Conservation (phyloP, 2,797 vertebrate species). For the Falco concolor region DNA sequence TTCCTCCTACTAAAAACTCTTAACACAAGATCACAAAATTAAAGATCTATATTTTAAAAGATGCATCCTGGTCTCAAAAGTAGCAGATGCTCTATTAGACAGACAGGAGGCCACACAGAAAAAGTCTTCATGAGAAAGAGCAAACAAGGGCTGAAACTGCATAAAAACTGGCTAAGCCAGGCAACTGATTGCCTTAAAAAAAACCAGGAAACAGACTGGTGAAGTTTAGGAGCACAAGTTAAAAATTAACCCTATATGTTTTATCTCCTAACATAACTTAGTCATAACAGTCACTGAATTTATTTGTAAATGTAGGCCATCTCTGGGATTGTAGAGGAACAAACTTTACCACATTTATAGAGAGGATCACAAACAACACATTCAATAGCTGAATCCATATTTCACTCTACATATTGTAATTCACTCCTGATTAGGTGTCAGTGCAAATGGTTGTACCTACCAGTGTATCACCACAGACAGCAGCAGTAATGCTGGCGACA, state of each 20-base stretch:
- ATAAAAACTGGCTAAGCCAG: constrained; percentile 41
- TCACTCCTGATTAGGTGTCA: neutral
- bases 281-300: neutral
- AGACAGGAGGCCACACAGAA: neutral
- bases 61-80: neutral
- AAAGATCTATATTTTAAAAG: constrained; percentile 16
- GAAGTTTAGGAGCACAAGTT: neutral
- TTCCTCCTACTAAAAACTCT: constrained; percentile 15
- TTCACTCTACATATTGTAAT: neutral
- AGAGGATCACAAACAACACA: neutral
- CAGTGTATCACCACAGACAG: neutral
- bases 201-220: neutral
- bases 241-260: neutral
- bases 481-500: neutral
- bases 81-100: neutral
- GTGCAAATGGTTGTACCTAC: neutral
- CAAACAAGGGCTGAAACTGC: neutral
- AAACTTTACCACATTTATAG: neutral
- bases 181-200: constrained; percentile 29
- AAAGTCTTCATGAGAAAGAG: neutral
- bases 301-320: neutral
- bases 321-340: neutral
- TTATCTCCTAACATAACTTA: neutral
- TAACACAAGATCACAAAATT: constrained; percentile 17
- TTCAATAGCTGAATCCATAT: neutral